Evolutionary conservation across 2,113 vertebrate species (phyloP), one percentile per base, ranked within the genome.

Genomic region (Oreamnos americanus): DNA sequence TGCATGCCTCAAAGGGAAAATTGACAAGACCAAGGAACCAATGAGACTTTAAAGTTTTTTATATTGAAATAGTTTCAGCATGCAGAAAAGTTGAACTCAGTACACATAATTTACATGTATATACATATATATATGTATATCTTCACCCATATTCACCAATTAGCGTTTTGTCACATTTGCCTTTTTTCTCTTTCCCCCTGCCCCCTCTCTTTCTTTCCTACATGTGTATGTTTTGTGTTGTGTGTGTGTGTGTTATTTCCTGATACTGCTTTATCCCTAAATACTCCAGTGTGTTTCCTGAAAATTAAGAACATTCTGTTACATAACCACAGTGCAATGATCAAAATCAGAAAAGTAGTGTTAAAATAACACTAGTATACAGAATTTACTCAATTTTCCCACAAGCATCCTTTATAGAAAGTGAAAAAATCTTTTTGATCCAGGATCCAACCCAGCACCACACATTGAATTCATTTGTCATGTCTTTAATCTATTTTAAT

Each of bases 301-400:
- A 88, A 95, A 96, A 92, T 28, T 28, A 78, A 94, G 39, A 87
- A 84, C 4, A 13, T 84, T 87, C 39, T 85, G 3, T 93, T 82
- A 36, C 4, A 26, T 85, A 96, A 57, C 39, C 30, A 45, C 6
- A 78, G 6, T 87, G 13, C 33, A 62, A 43, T 87, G 39, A 64
- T 57, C 33, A 92, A 92, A 95, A 87, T 87, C 62, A 94, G 33
- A 15, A 78, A 94, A 86, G 78, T 55, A 94, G 36, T 83, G 16
- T 87, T 90, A 74, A 94, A 57, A 76, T 23, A 84, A 58, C 79
- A 23, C 7, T 83, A 47, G 12, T 62, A 5, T 55, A 62, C 28
- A 96, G 74, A 94, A 91, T 71, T 49, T 89, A 83, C 57, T 97
- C 16, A 47, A 1, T 90, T 97, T 90, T 90, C 87, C 47, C 33